These are phyloP conservation scores for Psittacula echo DNA, from an alignment of 2,797 vertebrate species.

Conservation along the genomic window DNA sequence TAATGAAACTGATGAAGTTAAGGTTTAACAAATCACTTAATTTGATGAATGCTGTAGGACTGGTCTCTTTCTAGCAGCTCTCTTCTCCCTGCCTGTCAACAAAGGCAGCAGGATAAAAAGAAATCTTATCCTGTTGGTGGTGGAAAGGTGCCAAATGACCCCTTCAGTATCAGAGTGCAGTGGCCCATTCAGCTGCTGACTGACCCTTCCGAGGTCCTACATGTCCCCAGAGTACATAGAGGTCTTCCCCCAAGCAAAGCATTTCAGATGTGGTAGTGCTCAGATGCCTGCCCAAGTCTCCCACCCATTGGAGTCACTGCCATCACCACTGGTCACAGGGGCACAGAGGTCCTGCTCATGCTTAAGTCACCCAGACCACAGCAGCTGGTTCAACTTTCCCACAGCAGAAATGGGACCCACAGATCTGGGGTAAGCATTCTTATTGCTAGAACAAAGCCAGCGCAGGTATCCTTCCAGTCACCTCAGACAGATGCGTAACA, in stretches of 20 bases:
- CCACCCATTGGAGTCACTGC: too few species aligned
- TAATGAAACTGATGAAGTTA: background rate
- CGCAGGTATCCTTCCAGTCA: background rate
- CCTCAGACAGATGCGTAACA: background rate
- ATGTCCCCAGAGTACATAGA: background rate
- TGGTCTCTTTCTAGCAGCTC: background rate
- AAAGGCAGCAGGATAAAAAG: background rate
- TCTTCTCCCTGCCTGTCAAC: background rate
- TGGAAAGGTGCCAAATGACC: background rate
- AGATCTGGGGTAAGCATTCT: background rate
- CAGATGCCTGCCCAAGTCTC: background rate
- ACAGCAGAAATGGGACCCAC: background rate
- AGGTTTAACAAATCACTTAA: background rate
- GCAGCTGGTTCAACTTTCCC: background rate
- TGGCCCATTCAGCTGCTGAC: background rate
- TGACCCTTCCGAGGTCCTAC: background rate
- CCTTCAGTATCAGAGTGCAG: background rate
- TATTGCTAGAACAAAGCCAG: background rate
- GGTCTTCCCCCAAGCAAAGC: background rate
- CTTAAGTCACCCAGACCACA: accelerated
- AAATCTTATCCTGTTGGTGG: background rate
- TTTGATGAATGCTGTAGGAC: background rate
- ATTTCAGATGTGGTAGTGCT: background rate
- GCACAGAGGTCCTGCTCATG: background rate
- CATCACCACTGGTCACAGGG: background rate